Conservation (phyloP, 2,113 vertebrate genomes). For the Clinocottus analis region DNA sequence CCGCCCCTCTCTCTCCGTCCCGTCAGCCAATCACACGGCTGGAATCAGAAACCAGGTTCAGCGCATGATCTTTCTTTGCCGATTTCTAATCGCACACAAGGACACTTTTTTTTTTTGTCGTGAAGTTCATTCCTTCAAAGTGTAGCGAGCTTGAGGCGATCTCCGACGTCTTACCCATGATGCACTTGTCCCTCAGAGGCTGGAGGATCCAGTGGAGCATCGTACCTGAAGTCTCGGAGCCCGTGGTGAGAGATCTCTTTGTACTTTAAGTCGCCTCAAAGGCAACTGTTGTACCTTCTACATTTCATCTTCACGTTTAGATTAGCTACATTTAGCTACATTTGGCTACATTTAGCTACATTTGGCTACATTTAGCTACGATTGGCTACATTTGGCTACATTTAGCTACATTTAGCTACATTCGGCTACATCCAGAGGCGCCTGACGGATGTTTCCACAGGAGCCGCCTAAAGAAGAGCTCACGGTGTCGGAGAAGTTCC, state of each 20-base stretch:
- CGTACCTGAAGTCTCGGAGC: conserved; percentile 95
- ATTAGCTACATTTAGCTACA: too few relatives aligned
- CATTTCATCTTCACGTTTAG: too few relatives aligned
- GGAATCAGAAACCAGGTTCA: neutral
- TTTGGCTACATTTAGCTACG: too few relatives aligned
- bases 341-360: too few relatives aligned
- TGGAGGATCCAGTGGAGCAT: conserved; percentile 99
- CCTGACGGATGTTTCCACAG: too few relatives aligned
- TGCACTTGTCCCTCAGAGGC: conserved; percentile 84
- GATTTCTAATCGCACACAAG: neutral
- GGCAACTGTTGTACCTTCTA: too few relatives aligned
- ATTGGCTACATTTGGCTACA: too few relatives aligned
- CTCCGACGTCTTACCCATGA: neutral
- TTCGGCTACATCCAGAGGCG: too few relatives aligned
- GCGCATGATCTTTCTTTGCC: neutral
- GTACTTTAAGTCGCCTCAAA: too few relatives aligned
- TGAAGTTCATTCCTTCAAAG: neutral
- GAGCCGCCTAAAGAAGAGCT: conserved; percentile 95
- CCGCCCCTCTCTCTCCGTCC: neutral
- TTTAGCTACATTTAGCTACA: too few relatives aligned
- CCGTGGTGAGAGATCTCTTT: conserved; percentile 82
- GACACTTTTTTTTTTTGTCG: too few relatives aligned
- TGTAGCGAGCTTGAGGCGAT: too few relatives aligned
- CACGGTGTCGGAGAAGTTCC: conserved; percentile 98
- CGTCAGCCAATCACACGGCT: conserved; percentile 2